phyloP scores from a whole-genome alignment of 2,797 vertebrate genomes.

The Podarcis siculus region DNA sequence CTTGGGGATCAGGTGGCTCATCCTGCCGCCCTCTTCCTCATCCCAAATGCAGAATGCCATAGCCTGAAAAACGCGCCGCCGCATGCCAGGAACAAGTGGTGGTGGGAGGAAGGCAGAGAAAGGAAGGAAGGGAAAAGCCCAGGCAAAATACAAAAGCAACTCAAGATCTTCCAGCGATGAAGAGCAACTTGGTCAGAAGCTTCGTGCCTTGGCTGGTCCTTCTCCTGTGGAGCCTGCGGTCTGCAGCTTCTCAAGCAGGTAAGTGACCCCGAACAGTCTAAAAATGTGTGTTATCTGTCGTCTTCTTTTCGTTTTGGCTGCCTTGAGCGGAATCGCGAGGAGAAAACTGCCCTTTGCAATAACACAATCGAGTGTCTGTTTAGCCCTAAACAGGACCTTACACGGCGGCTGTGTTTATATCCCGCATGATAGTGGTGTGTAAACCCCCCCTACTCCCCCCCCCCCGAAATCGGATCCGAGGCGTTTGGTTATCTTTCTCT shows the following conservation, averaged over 20 bases:
- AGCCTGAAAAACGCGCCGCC: background rate
- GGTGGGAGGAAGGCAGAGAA: no score
- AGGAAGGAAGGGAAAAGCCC: background rate
- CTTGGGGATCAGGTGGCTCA: background rate
- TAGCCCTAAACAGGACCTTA: background rate
- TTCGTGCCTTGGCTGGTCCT: background rate
- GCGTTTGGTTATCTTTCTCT: no score
- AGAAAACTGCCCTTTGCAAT: background rate
- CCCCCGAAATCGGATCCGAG: background rate
- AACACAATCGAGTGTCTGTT: background rate
- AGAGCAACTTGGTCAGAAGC: background rate
- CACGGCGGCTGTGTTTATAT: background rate
- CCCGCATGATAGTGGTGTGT: background rate
- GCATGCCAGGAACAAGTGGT: background rate
- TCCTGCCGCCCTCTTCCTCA: background rate
- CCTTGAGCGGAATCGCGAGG: background rate
- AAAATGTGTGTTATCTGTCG: background rate
- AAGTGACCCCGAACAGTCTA: background rate
- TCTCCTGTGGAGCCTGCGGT: background rate
- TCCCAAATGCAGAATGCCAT: background rate
- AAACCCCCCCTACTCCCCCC: no score
- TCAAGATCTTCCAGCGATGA: background rate
- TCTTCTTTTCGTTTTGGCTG: no score
- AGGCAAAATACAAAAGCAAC: no score
- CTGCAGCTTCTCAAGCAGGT: constrained; percentile 33